Conservation (phyloP, 2,797 vertebrate species). For the Diglossa cyanea region DNA sequence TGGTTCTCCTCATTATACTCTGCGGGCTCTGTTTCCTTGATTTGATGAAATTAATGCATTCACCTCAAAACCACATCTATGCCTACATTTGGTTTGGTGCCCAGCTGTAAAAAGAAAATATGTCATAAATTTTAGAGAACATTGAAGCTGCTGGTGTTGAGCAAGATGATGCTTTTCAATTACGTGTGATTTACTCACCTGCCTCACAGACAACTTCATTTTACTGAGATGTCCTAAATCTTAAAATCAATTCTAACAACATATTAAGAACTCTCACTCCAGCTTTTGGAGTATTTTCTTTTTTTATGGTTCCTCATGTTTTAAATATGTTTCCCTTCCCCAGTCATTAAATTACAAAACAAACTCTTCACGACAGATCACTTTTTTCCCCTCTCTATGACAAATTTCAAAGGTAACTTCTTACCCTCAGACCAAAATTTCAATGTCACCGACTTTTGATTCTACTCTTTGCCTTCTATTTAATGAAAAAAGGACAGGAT, state of each 20-base stretch:
- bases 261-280: not conserved
- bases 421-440: not conserved
- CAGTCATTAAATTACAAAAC: not conserved
- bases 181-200: conserved; percentile 39
- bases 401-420: not conserved
- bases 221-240: conserved; percentile 4
- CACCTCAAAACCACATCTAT: conserved; percentile 22
- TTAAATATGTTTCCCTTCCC: not conserved
- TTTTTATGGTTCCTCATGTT: not conserved
- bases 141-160: not conserved
- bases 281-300: not conserved
- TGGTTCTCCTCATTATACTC: not conserved
- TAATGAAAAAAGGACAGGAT: not conserved
- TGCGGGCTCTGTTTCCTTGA: not conserved
- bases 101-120: conserved; percentile 47
- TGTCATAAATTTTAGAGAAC: conserved; percentile 33
- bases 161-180: conserved; percentile 52
- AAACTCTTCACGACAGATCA: not conserved
- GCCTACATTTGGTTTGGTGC: conserved; percentile 23
- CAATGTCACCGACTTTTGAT: not conserved
- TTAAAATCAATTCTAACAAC: conserved; percentile 42
- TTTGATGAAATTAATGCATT: not conserved
- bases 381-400: not conserved
- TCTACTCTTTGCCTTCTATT: not conserved
- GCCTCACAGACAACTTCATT: conserved; percentile 34